These are phyloP conservation scores for Cephus cinctus DNA, from an alignment of 1,140 invertebrate species.

Conservation along the genomic window DNA sequence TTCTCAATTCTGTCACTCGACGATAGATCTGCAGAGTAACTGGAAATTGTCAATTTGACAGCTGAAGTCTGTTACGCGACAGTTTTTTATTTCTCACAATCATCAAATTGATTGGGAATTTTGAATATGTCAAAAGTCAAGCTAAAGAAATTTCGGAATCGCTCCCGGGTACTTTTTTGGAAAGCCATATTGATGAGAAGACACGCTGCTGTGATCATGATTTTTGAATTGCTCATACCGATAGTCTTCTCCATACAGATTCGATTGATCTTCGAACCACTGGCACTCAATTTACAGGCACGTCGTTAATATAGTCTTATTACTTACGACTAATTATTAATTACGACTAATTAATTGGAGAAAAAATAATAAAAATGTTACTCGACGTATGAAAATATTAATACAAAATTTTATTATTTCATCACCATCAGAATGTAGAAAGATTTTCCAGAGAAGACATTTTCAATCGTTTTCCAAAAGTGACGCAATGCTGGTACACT, in stretches of 20 bases:
- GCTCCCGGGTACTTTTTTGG: slow-evolving; percentile 22
- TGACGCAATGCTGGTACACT: slow-evolving; percentile 23
- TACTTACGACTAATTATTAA: no score
- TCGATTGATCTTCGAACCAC: slow-evolving; percentile 27
- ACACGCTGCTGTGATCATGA: slow-evolving; percentile 12
- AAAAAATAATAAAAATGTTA: no score
- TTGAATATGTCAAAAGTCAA: no score
- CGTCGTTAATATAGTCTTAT: no score
- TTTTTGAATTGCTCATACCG: slow-evolving; percentile 24
- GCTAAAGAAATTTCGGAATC: no score
- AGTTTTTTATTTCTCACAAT: no score
- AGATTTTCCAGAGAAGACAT: slow-evolving; percentile 11
- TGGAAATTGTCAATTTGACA: no score
- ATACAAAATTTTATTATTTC: neutral
- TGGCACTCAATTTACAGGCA: slow-evolving; percentile 4
- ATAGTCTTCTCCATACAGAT: slow-evolving; percentile 26
- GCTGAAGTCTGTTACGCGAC: no score
- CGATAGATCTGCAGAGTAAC: no score
- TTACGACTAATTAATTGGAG: no score
- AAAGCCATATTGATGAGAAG: slow-evolving; percentile 26
- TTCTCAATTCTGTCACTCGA: no score
- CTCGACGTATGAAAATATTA: neutral
- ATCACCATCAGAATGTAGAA: slow-evolving; percentile 16
- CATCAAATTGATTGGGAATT: no score
- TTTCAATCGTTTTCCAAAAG: slow-evolving; percentile 10